Evolutionary conservation across 2,113 vertebrate species (phyloP).

Genomic region (Myotis lucifugus): DNA sequence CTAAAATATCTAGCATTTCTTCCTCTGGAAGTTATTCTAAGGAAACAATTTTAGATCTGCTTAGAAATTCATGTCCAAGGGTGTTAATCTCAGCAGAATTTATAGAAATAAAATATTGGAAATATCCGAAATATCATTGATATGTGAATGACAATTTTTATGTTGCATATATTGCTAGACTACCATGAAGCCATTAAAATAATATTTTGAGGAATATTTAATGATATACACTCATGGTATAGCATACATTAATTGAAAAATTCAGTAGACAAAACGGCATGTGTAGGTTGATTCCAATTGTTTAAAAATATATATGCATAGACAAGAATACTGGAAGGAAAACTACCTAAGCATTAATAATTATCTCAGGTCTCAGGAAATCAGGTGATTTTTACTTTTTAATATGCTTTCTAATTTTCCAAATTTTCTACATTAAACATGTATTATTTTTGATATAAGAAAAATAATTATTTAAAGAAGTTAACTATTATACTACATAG

Average conservation of each 20-base stretch:
- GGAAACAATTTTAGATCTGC: constrained; percentile 41
- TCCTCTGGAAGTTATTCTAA: constrained; percentile 19
- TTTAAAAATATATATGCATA: constrained; percentile 15
- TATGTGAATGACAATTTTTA: constrained; percentile 18
- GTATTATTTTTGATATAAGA: constrained; percentile 8
- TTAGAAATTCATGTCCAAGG: constrained; percentile 6
- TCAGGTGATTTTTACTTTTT: background rate
- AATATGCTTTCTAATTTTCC: constrained; percentile 23
- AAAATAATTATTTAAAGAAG: constrained; percentile 34
- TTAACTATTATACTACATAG: background rate
- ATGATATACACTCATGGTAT: constrained; percentile 7
- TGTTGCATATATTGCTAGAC: constrained; percentile 1
- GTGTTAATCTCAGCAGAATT: constrained; percentile 33
- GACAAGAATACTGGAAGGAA: background rate
- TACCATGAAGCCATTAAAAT: constrained; percentile 33
- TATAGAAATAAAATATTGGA: constrained; percentile 13
- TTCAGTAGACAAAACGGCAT: background rate
- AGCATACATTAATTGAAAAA: constrained; percentile 20
- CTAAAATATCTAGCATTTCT: constrained; percentile 36
- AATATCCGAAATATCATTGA: constrained; percentile 29
- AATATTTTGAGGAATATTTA: constrained; percentile 33
- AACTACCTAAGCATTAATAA: constrained; percentile 18
- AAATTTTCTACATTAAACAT: background rate
- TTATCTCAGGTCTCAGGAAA: constrained; percentile 1
- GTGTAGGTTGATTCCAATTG: background rate